A percentile compares a stretch with the other conserved stretches of the same genome.
Conservation (phyloP, 2,888 invertebrate genomes). For the Calliopum simillimum region DNA sequence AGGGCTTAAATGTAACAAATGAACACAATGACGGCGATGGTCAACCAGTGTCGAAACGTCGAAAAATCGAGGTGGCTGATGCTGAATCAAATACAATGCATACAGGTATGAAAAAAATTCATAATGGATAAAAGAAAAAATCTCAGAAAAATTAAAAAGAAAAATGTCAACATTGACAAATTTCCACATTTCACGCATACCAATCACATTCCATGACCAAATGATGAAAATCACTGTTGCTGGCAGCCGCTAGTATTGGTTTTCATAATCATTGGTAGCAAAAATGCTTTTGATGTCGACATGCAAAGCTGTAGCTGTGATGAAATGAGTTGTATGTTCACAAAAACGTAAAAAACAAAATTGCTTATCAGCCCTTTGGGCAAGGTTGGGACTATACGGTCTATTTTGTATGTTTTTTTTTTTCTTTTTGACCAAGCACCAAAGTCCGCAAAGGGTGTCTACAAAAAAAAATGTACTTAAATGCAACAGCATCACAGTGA, state of each 20-base stretch:
- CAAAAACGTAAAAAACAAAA: slow-evolving; percentile 36
- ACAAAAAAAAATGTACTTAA: slow-evolving; percentile 15
- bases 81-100: slow-evolving; percentile 92
- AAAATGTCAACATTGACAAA: not conserved
- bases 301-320: not conserved
- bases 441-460: slow-evolving; percentile 44
- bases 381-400: not conserved
- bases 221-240: not conserved
- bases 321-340: not conserved
- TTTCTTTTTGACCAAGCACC: slow-evolving; percentile 50
- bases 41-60: slow-evolving; percentile 74
- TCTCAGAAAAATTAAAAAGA: not conserved
- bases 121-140: not conserved
- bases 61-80: slow-evolving; percentile 84
- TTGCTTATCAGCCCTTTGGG: slow-evolving; percentile 47
- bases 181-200: slow-evolving; percentile 1
- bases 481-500: not conserved
- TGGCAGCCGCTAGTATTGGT: not conserved
- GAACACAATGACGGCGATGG: slow-evolving; percentile 50
- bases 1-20: slow-evolving; percentile 38
- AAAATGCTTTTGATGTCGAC: slow-evolving; percentile 6
- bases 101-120: slow-evolving; percentile 77
- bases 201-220: not conserved
- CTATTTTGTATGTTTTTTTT: slow-evolving; percentile 1
- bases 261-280: not conserved